Evolutionary conservation across 1,140 invertebrate genomes (phyloP).

Genomic region (Nebria ingens): DNA sequence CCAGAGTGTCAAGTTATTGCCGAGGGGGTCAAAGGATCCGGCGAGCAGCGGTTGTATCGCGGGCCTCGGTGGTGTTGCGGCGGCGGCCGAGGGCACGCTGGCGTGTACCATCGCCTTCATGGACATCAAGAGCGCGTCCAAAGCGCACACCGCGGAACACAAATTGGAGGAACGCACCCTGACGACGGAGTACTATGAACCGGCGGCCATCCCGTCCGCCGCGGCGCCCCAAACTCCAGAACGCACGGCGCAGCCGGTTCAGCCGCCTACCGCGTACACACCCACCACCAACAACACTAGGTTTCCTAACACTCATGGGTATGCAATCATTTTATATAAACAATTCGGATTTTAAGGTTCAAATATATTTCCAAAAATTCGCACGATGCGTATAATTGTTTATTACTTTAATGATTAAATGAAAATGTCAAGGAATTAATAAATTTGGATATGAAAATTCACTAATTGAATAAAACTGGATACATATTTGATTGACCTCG

Average conservation of each 20-base stretch:
- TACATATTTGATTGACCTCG: not conserved
- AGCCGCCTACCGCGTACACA: conserved; percentile 36
- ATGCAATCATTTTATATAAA: no score
- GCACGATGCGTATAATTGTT: no score
- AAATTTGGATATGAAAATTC: no score
- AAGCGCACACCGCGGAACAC: conserved; percentile 83
- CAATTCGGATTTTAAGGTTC: no score
- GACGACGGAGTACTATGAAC: conserved; percentile 89
- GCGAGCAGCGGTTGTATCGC: conserved; percentile 8
- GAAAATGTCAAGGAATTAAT: no score
- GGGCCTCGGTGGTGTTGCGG: conserved; percentile 16
- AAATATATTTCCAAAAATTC: no score
- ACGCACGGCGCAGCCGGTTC: conserved; percentile 45
- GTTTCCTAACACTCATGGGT: conserved; percentile 13
- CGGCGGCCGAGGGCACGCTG: conserved; percentile 42
- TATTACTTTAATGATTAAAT: no score
- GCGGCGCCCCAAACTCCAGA: conserved; percentile 36
- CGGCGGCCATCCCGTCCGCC: conserved; percentile 56
- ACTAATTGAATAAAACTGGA: no score
- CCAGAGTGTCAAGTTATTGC: conserved; percentile 87
- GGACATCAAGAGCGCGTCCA: conserved; percentile 91
- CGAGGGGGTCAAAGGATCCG: conserved; percentile 35
- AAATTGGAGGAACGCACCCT: conserved; percentile 75
- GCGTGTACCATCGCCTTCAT: conserved; percentile 89
- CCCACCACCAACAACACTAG: conserved; percentile 11